These are phyloP conservation scores for Cryptus armator DNA, from an alignment of 2,888 invertebrate genomes.

Conservation along the genomic window DNA sequence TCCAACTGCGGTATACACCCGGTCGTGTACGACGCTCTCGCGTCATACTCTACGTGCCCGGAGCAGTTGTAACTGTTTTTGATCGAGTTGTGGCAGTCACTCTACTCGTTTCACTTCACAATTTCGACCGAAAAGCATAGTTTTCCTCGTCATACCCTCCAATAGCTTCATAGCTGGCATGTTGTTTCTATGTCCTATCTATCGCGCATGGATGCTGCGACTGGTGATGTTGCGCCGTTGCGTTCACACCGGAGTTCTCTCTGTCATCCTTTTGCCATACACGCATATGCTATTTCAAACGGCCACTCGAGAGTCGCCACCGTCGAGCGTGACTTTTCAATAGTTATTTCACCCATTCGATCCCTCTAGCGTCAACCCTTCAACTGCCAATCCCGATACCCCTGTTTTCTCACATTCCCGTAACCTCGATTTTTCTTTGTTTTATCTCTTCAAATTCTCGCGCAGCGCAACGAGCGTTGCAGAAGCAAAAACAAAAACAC, in stretches of 20 bases:
- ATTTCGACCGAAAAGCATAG: neutral
- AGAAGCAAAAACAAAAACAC: neutral
- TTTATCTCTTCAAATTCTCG: neutral
- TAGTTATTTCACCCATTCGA: slow-evolving; percentile 66
- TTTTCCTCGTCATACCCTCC: neutral
- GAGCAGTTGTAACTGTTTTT: slow-evolving; percentile 69
- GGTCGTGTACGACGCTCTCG: slow-evolving; percentile 37
- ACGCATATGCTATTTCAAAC: slow-evolving; percentile 49
- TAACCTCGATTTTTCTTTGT: neutral
- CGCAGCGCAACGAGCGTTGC: neutral
- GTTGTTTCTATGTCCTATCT: neutral
- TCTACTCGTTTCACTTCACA: slow-evolving; percentile 56
- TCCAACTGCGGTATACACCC: slow-evolving; percentile 31
- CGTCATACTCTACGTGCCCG: slow-evolving; percentile 38
- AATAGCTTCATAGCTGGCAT: neutral
- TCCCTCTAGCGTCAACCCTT: neutral
- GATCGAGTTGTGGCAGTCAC: slow-evolving; percentile 64
- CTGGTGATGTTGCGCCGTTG: slow-evolving; percentile 15
- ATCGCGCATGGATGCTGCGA: neutral
- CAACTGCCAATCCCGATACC: slow-evolving; percentile 34
- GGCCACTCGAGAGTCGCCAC: slow-evolving; percentile 66
- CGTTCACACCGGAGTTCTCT: slow-evolving; percentile 9
- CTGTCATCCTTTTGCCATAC: slow-evolving; percentile 15
- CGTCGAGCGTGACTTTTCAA: slow-evolving; percentile 70
- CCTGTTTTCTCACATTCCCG: slow-evolving; percentile 7